phyloP scores from a whole-genome alignment of 2,797 vertebrate species.

The Galaxias olidus region DNA sequence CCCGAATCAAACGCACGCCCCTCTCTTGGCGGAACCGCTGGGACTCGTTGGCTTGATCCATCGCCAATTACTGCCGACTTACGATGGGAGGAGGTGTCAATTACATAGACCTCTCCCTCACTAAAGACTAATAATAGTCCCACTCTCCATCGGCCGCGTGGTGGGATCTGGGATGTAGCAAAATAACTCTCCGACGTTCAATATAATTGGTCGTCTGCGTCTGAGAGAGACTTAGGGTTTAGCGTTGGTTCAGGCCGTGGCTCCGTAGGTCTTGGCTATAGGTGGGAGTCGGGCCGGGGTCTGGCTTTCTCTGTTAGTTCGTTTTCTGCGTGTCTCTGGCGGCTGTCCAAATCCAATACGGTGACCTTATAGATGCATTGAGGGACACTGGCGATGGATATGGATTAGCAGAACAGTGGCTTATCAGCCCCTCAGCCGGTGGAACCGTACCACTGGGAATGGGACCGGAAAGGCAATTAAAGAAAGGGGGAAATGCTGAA shows the following conservation, averaged over 20 bases:
- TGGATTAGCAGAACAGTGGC: slow-evolving; percentile 66
- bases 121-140: too few relatives aligned
- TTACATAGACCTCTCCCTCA: too few relatives aligned
- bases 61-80: not conserved
- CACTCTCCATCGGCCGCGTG: too few relatives aligned
- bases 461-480: slow-evolving; percentile 67
- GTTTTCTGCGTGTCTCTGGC: slow-evolving; percentile 38
- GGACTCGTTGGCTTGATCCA: not conserved
- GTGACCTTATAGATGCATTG: slow-evolving; percentile 69
- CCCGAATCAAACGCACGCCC: too few relatives aligned
- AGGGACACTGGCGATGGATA: slow-evolving; percentile 59
- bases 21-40: not conserved
- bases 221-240: not conserved
- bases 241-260: too few relatives aligned
- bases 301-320: slow-evolving; percentile 39
- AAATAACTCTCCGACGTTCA: too few relatives aligned
- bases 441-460: slow-evolving; percentile 53
- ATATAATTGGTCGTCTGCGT: slow-evolving; percentile 55
- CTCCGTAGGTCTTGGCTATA: too few relatives aligned
- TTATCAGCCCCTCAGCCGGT: slow-evolving; percentile 53
- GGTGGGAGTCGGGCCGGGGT: slow-evolving; percentile 19
- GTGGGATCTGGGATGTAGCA: too few relatives aligned
- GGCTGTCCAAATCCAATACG: slow-evolving; percentile 64
- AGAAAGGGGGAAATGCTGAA: slow-evolving; percentile 30
- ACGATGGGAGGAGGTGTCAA: not conserved